Evolutionary conservation across 2,888 invertebrate genomes (phyloP), one percentile per base, ranked within the genome.

Genomic region (Lysandra coridon): DNA sequence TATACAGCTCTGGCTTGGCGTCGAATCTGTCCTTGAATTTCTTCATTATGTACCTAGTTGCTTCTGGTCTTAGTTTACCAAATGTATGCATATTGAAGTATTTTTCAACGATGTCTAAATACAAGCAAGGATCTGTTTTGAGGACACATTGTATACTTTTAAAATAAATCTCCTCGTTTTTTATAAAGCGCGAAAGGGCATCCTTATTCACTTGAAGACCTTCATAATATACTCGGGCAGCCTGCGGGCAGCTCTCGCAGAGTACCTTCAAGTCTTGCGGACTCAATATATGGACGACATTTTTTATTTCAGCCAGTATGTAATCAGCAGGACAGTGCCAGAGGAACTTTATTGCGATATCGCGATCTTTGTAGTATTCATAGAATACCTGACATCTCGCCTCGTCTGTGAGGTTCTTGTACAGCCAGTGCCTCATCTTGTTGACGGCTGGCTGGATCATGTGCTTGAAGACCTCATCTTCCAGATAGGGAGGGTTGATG

Each of bases 371-470:
- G 81, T 91, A 91, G 82, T 88, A 86, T 78, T 85, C 80, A 81
- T 90, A 92, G 83, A 92, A 92, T 76, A 85, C 82, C 80, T 86
- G 82, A 80, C 89, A 90, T 80, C 86, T 85, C 30, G 81, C 12
- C 6, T 85, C 60, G 62, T 90, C 87, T 81, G 85, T 85, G 14
- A 88, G 79, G 78, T 88, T 80, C 6, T 83, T 4, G 73, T 87
- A 85, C 60, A 91, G 81, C 87, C 88, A 90, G 64, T 89, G 87
- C 80, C 86, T 90, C 86, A 89, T 86, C 86, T 89, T 88, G 77
- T 84, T 85, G 0, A 85, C 85, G n/a, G 91, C 92, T 73, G 88
- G 87, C 64, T 82, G 84, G 7, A 84, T 83, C 92, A 93, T 92
- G 60, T 87, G 81, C 2, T 90, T 90, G 78, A 88, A 92, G 6